Evolutionary conservation across 2,113 vertebrate species (phyloP).

Genomic region (Trachemys scripta): DNA sequence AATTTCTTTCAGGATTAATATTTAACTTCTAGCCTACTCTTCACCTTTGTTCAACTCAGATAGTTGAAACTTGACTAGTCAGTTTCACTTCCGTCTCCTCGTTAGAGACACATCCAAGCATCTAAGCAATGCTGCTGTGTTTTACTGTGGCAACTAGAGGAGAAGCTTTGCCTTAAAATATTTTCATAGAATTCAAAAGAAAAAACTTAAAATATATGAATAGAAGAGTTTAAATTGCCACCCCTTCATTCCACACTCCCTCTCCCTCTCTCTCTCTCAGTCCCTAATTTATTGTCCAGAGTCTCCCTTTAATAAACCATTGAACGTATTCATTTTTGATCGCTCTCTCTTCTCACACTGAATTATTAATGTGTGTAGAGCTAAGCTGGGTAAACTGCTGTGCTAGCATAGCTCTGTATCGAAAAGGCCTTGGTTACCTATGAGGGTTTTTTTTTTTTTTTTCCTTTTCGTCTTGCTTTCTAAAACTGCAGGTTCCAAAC

Average conservation of each 20-base stretch:
- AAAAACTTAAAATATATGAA: neutral
- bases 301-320: neutral
- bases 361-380: neutral
- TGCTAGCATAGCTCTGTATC: neutral
- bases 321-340: fast-evolving
- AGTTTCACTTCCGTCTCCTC: neutral
- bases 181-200: neutral
- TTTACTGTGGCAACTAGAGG: neutral
- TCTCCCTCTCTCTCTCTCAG: fast-evolving
- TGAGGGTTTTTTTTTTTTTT: neutral
- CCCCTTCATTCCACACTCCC: too few relatives aligned
- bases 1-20: too few relatives aligned
- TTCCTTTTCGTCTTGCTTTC: neutral
- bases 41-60: neutral
- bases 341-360: neutral
- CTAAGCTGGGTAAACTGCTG: neutral
- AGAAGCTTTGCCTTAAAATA: neutral
- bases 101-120: neutral
- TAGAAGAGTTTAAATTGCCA: neutral
- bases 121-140: neutral
- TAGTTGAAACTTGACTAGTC: neutral
- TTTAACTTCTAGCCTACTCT: neutral
- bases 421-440: neutral
- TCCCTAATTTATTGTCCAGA: fast-evolving
- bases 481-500: slow-evolving; percentile 83